Evolutionary conservation across 2,888 invertebrate genomes (phyloP), one percentile per base, ranked within the genome.

Genomic region (Eumacrocentrus americanus): DNA sequence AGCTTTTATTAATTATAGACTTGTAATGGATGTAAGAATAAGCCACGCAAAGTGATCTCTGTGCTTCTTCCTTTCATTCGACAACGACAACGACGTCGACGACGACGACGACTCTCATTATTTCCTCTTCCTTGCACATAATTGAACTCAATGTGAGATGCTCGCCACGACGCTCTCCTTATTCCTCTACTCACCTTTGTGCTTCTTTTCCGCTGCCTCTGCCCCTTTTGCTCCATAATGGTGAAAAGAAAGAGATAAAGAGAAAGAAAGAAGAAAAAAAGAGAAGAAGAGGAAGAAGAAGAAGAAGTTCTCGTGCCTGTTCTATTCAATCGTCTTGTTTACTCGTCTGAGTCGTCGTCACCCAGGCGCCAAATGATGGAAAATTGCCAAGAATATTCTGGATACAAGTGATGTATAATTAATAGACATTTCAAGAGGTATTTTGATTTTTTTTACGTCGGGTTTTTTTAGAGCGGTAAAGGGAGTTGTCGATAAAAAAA

Each of bases 131-230:
- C 23, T 42, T 18, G 11, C 37, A 52, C 22, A 35, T 46, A 58
- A 58, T 58, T 58, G 52, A 52, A 52, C 58, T 58, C 46, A 48
- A 48, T 25, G 18, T 52, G 58, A 58, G 52, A 37, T 37, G 25
- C 52, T 46, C 48, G 25, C 9, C 22, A 44, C 29, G 9, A 35
- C 37, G 52, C 14, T 55, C 35, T 55, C 29, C 12, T 46, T 44
- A 34, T 46, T 35, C 14, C 22, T 20, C n/a, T 11, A 11, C 9
- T 16, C n/a, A n/a, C 11, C 20, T 22, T 22, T 29, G 25, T 54
- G 14, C 12, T 42, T 11, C 18, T 18, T 35, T n/a, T 51, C 34
- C 12, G 11, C 22, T 51, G 12, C 22, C n/a, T 46, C 6, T 46
- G 46, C 7, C 25, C 6, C n/a, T 12, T 23, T 42, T 42, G 2